These are phyloP conservation scores for Dione vanillae DNA, from an alignment of 2,888 invertebrate species.

Conservation along the genomic window DNA sequence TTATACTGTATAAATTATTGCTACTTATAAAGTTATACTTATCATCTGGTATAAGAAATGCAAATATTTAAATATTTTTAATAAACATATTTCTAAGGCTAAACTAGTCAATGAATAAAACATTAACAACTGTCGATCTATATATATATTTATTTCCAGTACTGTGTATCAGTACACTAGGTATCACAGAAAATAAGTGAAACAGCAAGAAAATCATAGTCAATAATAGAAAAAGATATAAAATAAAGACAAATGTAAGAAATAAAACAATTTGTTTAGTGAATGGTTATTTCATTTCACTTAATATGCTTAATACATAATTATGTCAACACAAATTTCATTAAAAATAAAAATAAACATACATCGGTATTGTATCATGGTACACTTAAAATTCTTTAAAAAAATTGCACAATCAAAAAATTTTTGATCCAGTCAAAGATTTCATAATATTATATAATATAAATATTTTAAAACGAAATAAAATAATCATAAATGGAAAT, in stretches of 20 bases:
- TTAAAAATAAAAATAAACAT: slow-evolving; percentile 57
- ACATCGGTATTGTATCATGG: slow-evolving; percentile 28
- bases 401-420: slow-evolving; percentile 76
- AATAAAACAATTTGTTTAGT: slow-evolving; percentile 57
- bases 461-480: slow-evolving; percentile 56
- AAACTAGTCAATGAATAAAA: slow-evolving; percentile 30
- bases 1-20: too few species aligned
- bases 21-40: too few species aligned
- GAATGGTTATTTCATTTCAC: slow-evolving; percentile 52
- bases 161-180: slow-evolving; percentile 36
- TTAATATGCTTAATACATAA: slow-evolving; percentile 48
- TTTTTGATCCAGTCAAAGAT: slow-evolving; percentile 81
- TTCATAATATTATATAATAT: slow-evolving; percentile 40
- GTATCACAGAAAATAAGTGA: slow-evolving; percentile 47
- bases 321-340: slow-evolving; percentile 55
- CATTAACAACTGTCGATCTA: slow-evolving; percentile 32
- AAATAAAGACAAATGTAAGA: slow-evolving; percentile 40
- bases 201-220: slow-evolving; percentile 43
- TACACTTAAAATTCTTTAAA: slow-evolving; percentile 34
- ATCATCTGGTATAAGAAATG: too few species aligned
- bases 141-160: slow-evolving; percentile 44
- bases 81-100: not conserved
- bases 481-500: slow-evolving; percentile 59
- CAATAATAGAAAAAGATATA: slow-evolving; percentile 39
- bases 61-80: slow-evolving; percentile 26